These are phyloP conservation scores for Temnothorax curvispinosus DNA, from an alignment of 1,140 invertebrate species.

Conservation along the genomic window DNA sequence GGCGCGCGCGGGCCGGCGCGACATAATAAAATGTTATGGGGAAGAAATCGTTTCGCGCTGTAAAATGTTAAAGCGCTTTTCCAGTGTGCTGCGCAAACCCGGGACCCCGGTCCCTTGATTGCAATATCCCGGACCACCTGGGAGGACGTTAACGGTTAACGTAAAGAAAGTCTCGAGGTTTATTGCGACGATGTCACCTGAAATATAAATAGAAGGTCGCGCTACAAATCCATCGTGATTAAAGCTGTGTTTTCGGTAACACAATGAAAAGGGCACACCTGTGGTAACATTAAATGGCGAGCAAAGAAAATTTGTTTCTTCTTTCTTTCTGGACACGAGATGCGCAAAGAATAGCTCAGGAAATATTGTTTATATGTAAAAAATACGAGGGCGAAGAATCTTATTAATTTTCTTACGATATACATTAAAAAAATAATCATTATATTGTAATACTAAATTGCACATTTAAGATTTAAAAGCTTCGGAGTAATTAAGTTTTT, in stretches of 20 bases:
- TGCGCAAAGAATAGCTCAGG: background rate
- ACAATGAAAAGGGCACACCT: background rate
- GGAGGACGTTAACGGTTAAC: slow-evolving; percentile 10
- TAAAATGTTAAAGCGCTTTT: slow-evolving; percentile 31
- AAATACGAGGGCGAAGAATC: background rate
- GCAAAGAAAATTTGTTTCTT: background rate
- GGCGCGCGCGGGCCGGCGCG: background rate
- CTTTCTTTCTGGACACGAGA: background rate
- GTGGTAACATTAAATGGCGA: background rate
- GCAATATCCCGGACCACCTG: background rate
- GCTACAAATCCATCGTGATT: background rate
- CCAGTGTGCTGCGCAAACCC: background rate
- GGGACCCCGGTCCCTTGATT: background rate
- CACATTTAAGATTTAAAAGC: background rate
- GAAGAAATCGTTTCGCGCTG: slow-evolving; percentile 27
- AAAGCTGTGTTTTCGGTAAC: background rate
- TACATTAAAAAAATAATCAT: background rate
- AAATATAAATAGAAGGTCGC: background rate
- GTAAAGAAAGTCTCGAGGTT: slow-evolving; percentile 22
- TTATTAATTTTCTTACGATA: background rate
- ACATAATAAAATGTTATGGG: slow-evolving; percentile 42
- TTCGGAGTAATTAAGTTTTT: background rate
- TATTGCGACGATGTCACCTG: slow-evolving; percentile 3
- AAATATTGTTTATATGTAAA: background rate
- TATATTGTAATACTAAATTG: background rate